Conservation (phyloP, 2,888 invertebrate genomes). For the Papilio protenor region DNA sequence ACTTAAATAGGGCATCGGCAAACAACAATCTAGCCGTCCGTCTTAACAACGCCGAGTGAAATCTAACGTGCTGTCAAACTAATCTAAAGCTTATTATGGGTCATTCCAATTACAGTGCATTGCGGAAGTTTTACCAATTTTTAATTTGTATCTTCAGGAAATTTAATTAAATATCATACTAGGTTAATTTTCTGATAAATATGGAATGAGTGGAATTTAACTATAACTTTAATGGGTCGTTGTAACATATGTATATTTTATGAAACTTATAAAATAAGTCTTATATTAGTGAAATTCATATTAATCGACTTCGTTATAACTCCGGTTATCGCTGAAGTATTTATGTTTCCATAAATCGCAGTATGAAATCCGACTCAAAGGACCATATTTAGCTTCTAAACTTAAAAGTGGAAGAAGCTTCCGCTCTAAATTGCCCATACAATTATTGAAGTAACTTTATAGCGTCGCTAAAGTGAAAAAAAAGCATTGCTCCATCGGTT, state of each 20-base stretch:
- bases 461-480: background rate
- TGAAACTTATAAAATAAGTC: too few species aligned
- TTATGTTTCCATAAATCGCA: too few species aligned
- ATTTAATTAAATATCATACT: background rate
- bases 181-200: background rate
- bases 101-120: slow-evolving; percentile 13
- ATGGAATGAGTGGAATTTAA: background rate
- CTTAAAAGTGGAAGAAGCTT: background rate
- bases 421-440: background rate
- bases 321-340: too few species aligned
- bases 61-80: slow-evolving; percentile 31
- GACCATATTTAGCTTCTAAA: background rate
- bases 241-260: too few species aligned
- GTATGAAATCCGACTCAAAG: background rate
- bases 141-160: background rate
- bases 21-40: slow-evolving; percentile 40
- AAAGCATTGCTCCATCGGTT: background rate
- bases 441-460: background rate
- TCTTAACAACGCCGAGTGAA: slow-evolving; percentile 34
- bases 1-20: slow-evolving; percentile 43
- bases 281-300: too few species aligned
- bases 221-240: too few species aligned
- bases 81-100: slow-evolving; percentile 27
- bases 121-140: background rate
- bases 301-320: too few species aligned